Base-by-base conservation (phyloP, 2,113 vertebrate species). In the Notothenia rossii region DNA sequence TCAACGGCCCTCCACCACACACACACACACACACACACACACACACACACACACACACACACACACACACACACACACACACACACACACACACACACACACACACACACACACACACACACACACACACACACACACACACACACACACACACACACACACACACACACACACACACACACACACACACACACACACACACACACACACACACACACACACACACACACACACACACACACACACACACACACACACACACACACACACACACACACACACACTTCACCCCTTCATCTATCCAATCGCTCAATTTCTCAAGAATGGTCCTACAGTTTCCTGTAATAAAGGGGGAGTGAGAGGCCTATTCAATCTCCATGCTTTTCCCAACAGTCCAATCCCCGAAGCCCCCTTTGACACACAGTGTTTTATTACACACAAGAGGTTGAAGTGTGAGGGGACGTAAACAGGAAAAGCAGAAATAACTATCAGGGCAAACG, bases 291-390 rank as follows among this genome's bases (percentile, higher is more conserved):
- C 59, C 61, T 65, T 72, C 65, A 58, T 65, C 36, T 25, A 61
- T 51, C 36, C 46, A 36, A 29, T 54, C 62, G 40, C 54, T 75
- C 61, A 17, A 58, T 61, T 78, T 59, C 60, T 71, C n/a, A 25
- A 81, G 64, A 74, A 74, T 49, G 54, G 78, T 58, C 58, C 69
- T 63, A 79, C 36, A 51, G 20, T 50, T 56, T 68, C 10, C 33
- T 45, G 50, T 67, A 72, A 75, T 83, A 80, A 77, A 76, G 55
- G 56, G 43, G 43, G 50, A 55, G 22, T 68, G 55, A 54, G 49
- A 83, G 22, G 22, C 58, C 62, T 65, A 66, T 72, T 79, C 29
- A 69, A 64, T 76, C 51, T 80, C 76, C 67, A 60, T 72, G 51
- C 50, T 25, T 48, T 77, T 77, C 62, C 45, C 62, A 43, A 40